Evolutionary conservation across 2,797 vertebrate species (phyloP), one percentile per base, ranked within the genome.

Genomic region (Melanotaenia boesemani): DNA sequence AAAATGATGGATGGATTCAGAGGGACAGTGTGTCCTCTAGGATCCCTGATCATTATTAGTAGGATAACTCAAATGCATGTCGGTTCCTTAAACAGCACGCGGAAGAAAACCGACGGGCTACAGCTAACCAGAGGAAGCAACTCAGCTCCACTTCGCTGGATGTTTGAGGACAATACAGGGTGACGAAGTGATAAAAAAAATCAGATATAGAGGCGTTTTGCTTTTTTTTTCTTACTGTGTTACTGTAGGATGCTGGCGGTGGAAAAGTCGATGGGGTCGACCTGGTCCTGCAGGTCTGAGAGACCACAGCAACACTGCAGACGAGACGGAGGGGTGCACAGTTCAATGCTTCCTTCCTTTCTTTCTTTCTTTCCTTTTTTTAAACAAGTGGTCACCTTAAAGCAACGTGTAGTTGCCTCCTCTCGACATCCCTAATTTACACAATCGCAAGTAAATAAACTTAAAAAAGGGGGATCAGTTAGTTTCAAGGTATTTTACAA

Each of bases 161-260:
- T 12, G 15, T n/a, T 30, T 6, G 7, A 12, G 37, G 37, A 8
- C n/a, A 26, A 36, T 24, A 1, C 37, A 3, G 34, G 46, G 9
- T 5, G 37, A 34, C 12, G 37, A 66, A 24, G 6, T n/a, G 26
- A 10, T 26, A 11, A 37, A 1, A 9, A 24, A 6, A 1, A 0
- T 24, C 8, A 61, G 0, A 71, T 58, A 57, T 44, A 54, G 61
- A 76, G 39, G 12, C 12, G 1, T 41, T 41, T 41, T 41, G 1
- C 9, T 12, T 30, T 1, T 9, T 9, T 62, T 63, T 48, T 76
- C 93, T 93, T 94, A 95, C 93, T 87, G 83, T 86, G 65, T 68
- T 72, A 32, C 61, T 70, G 83, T 16, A 70, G 74, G 87, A 86
- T 90, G 87, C 81, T 87, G 72, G 41, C 56, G 76, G 70, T 72